Evolutionary conservation across 2,797 vertebrate species (phyloP).

Genomic region (Thripadectes ignobilis): DNA sequence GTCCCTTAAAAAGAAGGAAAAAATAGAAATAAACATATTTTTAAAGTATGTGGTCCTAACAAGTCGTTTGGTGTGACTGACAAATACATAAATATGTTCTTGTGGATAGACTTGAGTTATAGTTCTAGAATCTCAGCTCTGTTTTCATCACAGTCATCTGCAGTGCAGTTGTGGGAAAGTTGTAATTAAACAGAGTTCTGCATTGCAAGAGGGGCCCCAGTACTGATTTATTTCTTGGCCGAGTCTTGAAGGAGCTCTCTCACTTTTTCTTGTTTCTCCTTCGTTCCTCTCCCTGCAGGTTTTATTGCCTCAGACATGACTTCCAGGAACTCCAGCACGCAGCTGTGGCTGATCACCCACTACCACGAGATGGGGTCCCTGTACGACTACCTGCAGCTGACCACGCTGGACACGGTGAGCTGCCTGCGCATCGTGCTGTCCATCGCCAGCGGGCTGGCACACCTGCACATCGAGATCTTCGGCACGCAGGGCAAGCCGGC

Average conservation of each 20-base stretch:
- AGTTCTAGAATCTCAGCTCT: not conserved
- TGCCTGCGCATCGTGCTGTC: conserved; percentile 94
- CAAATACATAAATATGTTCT: not conserved
- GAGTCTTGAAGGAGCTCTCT: not conserved
- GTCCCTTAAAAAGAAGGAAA: not conserved
- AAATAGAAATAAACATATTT: not conserved
- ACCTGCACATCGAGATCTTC: conserved; percentile 97
- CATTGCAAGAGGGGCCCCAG: not conserved
- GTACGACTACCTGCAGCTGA: conserved; percentile 95
- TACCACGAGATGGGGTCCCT: conserved; percentile 97
- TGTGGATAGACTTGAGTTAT: not conserved
- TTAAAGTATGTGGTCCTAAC: not conserved
- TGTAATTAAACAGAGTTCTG: not conserved
- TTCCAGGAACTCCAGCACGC: conserved; percentile 96
- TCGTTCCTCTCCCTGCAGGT: conserved; percentile 70
- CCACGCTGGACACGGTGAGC: conserved; percentile 88
- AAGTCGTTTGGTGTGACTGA: not conserved
- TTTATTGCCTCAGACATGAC: conserved; percentile 99
- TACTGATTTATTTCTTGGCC: accelerated
- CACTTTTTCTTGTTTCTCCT: not conserved
- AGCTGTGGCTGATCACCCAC: conserved; percentile 97
- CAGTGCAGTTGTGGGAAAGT: accelerated
- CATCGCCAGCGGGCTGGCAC: conserved; percentile 92
- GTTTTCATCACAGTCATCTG: not conserved
- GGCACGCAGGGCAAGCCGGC: conserved; percentile 97